Base-by-base conservation (phyloP, 2,797 vertebrate species). In the Picus viridis region DNA sequence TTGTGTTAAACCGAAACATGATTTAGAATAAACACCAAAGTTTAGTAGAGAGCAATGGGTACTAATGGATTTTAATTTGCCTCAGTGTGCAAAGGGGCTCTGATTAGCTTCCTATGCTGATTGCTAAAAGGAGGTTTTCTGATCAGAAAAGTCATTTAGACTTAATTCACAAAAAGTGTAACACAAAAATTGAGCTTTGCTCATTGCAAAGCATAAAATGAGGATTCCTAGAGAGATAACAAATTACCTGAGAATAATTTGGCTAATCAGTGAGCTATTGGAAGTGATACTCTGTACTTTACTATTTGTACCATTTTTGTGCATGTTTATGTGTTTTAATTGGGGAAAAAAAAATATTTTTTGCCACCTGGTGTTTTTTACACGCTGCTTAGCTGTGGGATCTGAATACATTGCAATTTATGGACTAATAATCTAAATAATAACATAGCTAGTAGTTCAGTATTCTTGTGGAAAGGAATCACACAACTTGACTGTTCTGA, bases 361-460 rank as follows among this genome's bases (percentile, higher is more conserved):
- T 92, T 91, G 29, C 72, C n/a, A 59, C 95, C 72, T 83, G 34
- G 9, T 67, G 65, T 72, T 92, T 51, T 86, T 83, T 77, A 65
- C 65, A 75, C 69, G 88, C 47, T 85, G 65, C 47, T 89, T 93
- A 93, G 47, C 83, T 75, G 72, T 90, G 75, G 83, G 90, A 72
- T 77, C 71, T 74, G 56, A 90, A 91, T 90, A 90, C 58, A 80
- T 85, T 59, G 51, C 27, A 80, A 51, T 90, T 83, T 85, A 74
- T 80, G 10, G 67, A 84, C 74, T 86, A 95, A 78, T 82, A 90
- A 84, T 74, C 51, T 85, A 90, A 95, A 85, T 94, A 92, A 86
- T 89, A 90, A 59, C 65, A 56, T 73, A 67, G 22, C 22, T 86
- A 67, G 75, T 94, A 84, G 70, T 90, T 86, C 45, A 58, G 8